A percentile compares a stretch with the other conserved stretches of the same genome.
phyloP scores from a whole-genome alignment of 1,140 invertebrate genomes.

The Rhopalosiphum maidis region DNA sequence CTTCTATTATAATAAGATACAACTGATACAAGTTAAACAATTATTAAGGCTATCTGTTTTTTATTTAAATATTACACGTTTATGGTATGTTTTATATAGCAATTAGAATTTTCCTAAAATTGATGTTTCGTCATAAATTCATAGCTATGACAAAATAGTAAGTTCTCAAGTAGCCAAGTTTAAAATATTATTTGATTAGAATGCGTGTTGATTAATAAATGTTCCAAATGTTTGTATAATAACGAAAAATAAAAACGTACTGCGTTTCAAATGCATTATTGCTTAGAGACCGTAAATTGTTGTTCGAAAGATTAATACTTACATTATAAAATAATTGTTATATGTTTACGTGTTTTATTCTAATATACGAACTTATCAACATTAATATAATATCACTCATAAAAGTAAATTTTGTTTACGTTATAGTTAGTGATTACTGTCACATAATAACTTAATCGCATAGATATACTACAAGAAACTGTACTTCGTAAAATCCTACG shows the following conservation, averaged over 20 bases:
- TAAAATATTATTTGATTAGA: too few species aligned
- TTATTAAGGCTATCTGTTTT: too few species aligned
- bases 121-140: too few species aligned
- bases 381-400: background rate
- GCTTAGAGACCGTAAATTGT: background rate
- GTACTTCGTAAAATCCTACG: background rate
- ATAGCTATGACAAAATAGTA: too few species aligned
- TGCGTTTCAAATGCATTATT: background rate
- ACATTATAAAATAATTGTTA: background rate
- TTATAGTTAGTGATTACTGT: background rate
- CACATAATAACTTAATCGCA: background rate
- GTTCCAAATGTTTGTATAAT: too few species aligned
- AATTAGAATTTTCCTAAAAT: too few species aligned
- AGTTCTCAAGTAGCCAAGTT: too few species aligned
- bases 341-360: background rate
- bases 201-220: too few species aligned
- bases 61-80: too few species aligned
- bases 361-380: background rate
- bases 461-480: background rate
- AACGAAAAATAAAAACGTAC: background rate
- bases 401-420: background rate
- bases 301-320: background rate
- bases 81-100: too few species aligned
- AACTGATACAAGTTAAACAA: too few species aligned
- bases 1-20: too few species aligned